Evolutionary conservation across 2,797 vertebrate species (phyloP), one percentile per base, ranked within the genome.

Genomic region (Gila robusta): DNA sequence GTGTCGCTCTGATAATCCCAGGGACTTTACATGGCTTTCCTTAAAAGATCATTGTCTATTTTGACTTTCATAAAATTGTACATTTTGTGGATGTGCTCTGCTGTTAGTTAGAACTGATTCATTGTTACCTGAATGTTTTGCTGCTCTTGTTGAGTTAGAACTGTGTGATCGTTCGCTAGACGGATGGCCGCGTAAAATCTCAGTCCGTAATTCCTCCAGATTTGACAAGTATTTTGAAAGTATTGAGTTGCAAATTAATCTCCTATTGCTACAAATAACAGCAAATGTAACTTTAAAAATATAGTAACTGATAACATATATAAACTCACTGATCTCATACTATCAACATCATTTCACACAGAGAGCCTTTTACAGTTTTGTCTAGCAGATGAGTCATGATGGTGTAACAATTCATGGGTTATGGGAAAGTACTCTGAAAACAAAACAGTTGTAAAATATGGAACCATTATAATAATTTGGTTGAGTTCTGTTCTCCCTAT

Each of bases 321-420:
- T 4, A 82, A 41, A 59, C 35, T 49, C 21, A 49, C 44, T 64
- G 7, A 19, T 62, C 52, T 7, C 11, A 56, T 41, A 39, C 39
- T 32, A 23, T 62, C 37, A 56, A 35, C 16, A 28, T 73, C n/a
- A 28, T 23, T 83, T 52, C 44, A 67, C 44, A 39, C 32, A 67
- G 44, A 28, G 23, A 66, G 14, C n/a, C 28, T 11, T 23, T 35
- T 35, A 11, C 32, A 2, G 17, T 39, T 23, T n/a, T 44, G 56
- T 7, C n/a, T 28, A 54, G 5, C 41, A 66, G 82, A 66, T 69
- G 82, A 78, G 82, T 84, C 73, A 84, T 32, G 28, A 19, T 54
- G 10, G 17, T 35, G 64, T 32, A 49, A 49, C 32, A 67, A 6
- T 26, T 17, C 5, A 35, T 0, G 32, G 23, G 41, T 49, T 5